These are phyloP conservation scores for Oceanites oceanicus DNA, from an alignment of 2,113 vertebrate genomes.

Conservation along the genomic window DNA sequence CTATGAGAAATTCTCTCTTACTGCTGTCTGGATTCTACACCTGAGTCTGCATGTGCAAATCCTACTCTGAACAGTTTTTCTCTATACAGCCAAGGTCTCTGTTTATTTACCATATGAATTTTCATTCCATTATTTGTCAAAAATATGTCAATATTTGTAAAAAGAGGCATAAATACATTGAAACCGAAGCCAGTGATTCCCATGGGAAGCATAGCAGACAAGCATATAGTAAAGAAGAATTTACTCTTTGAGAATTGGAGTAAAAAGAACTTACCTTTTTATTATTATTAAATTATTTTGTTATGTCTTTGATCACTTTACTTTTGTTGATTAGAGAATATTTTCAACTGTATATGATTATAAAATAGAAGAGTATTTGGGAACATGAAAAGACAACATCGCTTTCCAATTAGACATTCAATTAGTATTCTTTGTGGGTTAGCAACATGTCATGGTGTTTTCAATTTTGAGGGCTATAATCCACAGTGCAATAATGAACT, in stretches of 20 bases:
- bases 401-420: neutral
- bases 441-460: neutral
- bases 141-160: neutral
- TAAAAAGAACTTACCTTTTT: neutral
- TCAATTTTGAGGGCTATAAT: neutral
- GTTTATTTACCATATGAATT: neutral
- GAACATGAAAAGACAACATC: neutral
- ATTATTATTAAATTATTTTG: neutral
- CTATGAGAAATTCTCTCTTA: neutral
- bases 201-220: neutral
- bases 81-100: neutral
- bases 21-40: neutral
- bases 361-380: neutral
- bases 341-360: neutral
- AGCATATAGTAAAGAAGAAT: neutral
- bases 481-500: neutral
- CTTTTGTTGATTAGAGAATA: neutral
- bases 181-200: neutral
- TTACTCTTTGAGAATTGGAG: neutral
- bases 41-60: neutral
- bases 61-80: neutral
- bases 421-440: neutral
- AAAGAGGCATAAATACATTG: neutral
- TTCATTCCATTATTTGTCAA: neutral
- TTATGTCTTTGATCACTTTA: neutral